Evolutionary conservation across 2,888 invertebrate species (phyloP).

Genomic region (Mesorhabditis spiculigera): DNA sequence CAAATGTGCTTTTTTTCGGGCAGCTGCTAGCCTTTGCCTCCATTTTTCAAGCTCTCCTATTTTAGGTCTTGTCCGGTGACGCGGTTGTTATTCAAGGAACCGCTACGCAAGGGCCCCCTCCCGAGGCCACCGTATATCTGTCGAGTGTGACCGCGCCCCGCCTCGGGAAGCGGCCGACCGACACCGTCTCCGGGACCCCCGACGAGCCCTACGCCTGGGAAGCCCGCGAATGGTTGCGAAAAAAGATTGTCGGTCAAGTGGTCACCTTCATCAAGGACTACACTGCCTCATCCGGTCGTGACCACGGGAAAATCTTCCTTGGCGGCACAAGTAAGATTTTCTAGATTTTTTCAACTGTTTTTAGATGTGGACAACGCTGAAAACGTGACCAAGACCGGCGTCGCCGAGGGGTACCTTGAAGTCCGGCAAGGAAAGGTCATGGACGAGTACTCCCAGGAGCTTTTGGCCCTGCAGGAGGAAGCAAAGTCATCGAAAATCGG

Average conservation of each 20-base stretch:
- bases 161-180: slow-evolving; percentile 74
- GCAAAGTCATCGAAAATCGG: slow-evolving; percentile 85
- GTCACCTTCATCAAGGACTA: slow-evolving; percentile 77
- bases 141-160: slow-evolving; percentile 89
- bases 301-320: slow-evolving; percentile 70
- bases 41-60: slow-evolving; percentile 1
- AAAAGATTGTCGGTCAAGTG: slow-evolving; percentile 75
- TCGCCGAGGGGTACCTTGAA: slow-evolving; percentile 83
- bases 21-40: not conserved
- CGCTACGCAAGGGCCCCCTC: slow-evolving; percentile 74
- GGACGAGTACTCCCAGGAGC: slow-evolving; percentile 58
- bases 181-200: slow-evolving; percentile 57
- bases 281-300: slow-evolving; percentile 78
- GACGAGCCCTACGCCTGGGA: slow-evolving; percentile 87
- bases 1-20: not conserved
- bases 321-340: slow-evolving; percentile 42
- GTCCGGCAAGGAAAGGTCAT: slow-evolving; percentile 65
- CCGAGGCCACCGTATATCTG: slow-evolving; percentile 82
- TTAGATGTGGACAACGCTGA: slow-evolving; percentile 68
- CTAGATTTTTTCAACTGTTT: slow-evolving; percentile 8
- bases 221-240: slow-evolving; percentile 86
- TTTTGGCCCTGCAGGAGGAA: slow-evolving; percentile 82
- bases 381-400: slow-evolving; percentile 81
- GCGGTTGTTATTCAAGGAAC: slow-evolving; percentile 84
- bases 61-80: slow-evolving; percentile 89